A percentile compares a stretch with the other conserved stretches of the same genome.
Evolutionary conservation across 2,797 vertebrate species (phyloP).

Genomic region (Melanitta fusca): DNA sequence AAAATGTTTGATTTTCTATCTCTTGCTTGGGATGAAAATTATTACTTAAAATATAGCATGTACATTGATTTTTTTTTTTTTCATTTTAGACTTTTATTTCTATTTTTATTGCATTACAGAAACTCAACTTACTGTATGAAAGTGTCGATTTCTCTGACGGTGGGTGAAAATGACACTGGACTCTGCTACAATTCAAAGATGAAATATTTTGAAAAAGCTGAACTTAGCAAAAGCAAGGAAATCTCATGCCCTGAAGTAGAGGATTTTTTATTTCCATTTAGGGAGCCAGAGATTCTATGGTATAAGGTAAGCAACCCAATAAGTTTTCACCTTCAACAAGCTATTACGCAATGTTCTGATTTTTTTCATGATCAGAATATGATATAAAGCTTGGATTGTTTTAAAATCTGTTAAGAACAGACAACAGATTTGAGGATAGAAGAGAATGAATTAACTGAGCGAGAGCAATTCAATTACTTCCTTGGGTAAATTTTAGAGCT

Average conservation of each 20-base stretch:
- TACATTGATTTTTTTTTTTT: not conserved
- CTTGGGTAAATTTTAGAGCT: not conserved
- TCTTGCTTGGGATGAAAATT: not conserved
- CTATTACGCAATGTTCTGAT: not conserved
- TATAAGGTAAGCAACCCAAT: slow-evolving; percentile 90
- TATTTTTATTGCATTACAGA: slow-evolving; percentile 82
- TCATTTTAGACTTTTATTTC: slow-evolving; percentile 36
- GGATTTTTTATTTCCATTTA: slow-evolving; percentile 90
- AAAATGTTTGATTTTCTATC: not conserved
- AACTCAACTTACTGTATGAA: slow-evolving; percentile 99
- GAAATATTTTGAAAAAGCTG: slow-evolving; percentile 97
- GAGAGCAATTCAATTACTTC: not conserved
- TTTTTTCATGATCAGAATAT: not conserved
- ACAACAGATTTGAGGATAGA: not conserved
- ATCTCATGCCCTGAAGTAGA: slow-evolving; percentile 94
- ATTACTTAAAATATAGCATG: not conserved
- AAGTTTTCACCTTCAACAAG: slow-evolving; percentile 9
- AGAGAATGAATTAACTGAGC: not conserved
- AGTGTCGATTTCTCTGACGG: slow-evolving; percentile 96
- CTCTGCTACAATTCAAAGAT: slow-evolving; percentile 98
- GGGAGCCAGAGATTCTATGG: slow-evolving; percentile 93
- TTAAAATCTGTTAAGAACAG: not conserved
- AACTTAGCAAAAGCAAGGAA: slow-evolving; percentile 97
- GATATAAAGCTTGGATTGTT: not conserved
- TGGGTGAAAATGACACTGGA: slow-evolving; percentile 96